Base-by-base conservation (phyloP, 2,797 vertebrate species). In the Typhlichthys subterraneus region DNA sequence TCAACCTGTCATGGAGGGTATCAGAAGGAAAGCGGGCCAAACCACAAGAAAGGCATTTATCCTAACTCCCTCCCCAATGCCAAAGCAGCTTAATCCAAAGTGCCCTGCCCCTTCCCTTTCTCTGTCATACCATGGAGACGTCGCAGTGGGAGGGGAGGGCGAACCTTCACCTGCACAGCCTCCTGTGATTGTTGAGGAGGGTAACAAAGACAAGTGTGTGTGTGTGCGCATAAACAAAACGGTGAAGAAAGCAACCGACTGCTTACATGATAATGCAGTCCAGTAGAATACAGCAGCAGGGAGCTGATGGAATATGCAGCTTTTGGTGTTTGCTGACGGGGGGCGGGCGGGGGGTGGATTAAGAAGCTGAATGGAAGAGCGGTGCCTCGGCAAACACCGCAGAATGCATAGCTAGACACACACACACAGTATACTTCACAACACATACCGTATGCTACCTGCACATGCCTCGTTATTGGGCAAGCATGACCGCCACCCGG, bases 1-100 rank as follows among this genome's bases (percentile, higher is more conserved):
- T 55, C 46, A 70, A 81, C 77, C 54, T 85, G 84, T 86, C 81
- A 53, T 33, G 11, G 2, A 65, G 80, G 81, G 65, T 61, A 81
- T 63, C 79, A 65, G 73, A 75, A 75, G 73, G 74, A 74, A 59
- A 65, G 70, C 67, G 5, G 63, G 3, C 23, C 75, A 54, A 80
- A 64, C 66, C 33, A 38, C 68, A 56, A 72, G 67, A 80, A 76
- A 54, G 66, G 75, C 59, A 69, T 53, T 65, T 49, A 64, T 8
- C n/a, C 67, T 19, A 77, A 74, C 75, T n/a, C 63, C 69, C 48
- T 54, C 65, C 45, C 61, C 66, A 60, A 17, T 13, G 55, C 57
- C 2, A 85, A 10, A 13, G 7, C 75, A 79, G 69, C 66, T 69
- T 70, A 14, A 29, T 74, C 75, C 65, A 65, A 81, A 86, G 81